Base-by-base conservation (phyloP, 2,888 invertebrate genomes). In the Parnassius glacialis region DNA sequence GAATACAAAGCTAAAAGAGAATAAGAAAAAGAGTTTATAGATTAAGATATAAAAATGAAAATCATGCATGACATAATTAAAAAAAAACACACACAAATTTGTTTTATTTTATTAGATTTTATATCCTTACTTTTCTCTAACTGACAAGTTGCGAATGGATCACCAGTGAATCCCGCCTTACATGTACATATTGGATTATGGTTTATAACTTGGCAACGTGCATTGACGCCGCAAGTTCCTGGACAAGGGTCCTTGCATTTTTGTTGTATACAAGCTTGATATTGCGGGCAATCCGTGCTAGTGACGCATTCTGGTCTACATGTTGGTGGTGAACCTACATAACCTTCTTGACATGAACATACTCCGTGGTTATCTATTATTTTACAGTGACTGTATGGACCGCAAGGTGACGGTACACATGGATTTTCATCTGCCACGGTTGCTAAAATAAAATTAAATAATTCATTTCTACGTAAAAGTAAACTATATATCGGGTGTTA, bases 161-260 rank as follows among this genome's bases (percentile, higher is more conserved):
- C 96, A 34, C 97, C 97, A 25, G 95, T 95, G 83, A 91, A 94
- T 76, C 94, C 94, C 64, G 93, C 85, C 70, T 93, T 93, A 81
- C 96, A 97, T 70, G 94, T 95, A 83, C 96, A 97, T 72, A 96
- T 95, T 11, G 96, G 95, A 80, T 95, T 95, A 78, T 96, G 96
- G 80, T 95, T 95, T 66, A 95, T 94, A 58, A 95, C 94, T 81
- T 94, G 93, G 77, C 96, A 96, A 67, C 93, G 90, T 54, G 96
- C 95, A 77, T 95, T 94, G 58, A 94, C 79, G 62, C 95, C 96
- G 76, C 96, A 96, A 62, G 95, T 94, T 72, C 95, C 95, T 20
- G 94, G 93, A 81, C 96, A 96, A 61, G 96, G 95, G 83, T 96
- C 95, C 74, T 92, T 92, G 75, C 96, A 96, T 79, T 94, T 94